These are phyloP conservation scores for Andrena cerasifolii DNA, from an alignment of 1,140 invertebrate genomes.

Conservation along the genomic window DNA sequence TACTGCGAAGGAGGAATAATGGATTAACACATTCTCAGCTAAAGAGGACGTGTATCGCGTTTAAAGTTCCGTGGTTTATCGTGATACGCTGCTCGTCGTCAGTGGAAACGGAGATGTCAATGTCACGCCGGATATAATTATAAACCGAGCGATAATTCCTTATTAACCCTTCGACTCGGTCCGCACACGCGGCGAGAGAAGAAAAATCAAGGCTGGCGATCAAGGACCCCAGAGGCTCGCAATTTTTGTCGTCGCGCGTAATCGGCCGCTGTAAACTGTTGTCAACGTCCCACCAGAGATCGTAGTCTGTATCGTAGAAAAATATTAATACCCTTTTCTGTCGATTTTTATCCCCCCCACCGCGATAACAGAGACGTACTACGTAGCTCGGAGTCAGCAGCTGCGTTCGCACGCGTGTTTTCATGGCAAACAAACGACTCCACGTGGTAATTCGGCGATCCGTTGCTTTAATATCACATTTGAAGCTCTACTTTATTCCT, in stretches of 20 bases:
- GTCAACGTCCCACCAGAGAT: no score
- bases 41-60: neutral
- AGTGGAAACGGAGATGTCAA: neutral
- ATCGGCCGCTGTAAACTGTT: no score
- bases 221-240: neutral
- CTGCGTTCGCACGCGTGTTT: slow-evolving; percentile 10
- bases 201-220: slow-evolving; percentile 18
- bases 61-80: neutral
- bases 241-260: neutral
- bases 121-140: slow-evolving; percentile 6
- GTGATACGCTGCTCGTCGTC: neutral
- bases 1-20: no score
- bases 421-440: neutral
- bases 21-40: neutral
- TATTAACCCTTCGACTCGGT: slow-evolving; percentile 2
- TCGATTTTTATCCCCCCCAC: slow-evolving; percentile 31
- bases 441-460: neutral
- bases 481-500: no score
- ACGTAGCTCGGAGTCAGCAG: slow-evolving; percentile 35
- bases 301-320: neutral
- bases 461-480: neutral
- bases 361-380: slow-evolving; percentile 6
- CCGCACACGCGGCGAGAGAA: neutral
- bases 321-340: slow-evolving; percentile 36
- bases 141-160: slow-evolving; percentile 20